Evolutionary conservation across 2,797 vertebrate species (phyloP).

Genomic region (Paguma larvata): DNA sequence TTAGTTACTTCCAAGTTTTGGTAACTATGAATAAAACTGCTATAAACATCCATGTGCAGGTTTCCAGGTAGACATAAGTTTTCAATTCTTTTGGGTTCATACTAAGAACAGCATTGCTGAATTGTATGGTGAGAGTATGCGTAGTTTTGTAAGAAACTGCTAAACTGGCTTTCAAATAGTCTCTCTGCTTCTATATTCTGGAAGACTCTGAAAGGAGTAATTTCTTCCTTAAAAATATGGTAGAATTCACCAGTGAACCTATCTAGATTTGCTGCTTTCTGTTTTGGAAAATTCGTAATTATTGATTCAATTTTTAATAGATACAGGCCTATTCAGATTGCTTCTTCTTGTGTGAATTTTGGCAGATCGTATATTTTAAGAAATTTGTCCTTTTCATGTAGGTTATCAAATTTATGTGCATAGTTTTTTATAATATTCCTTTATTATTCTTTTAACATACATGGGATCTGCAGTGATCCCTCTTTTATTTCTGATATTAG

Average conservation of each 20-base stretch:
- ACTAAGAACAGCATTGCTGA: not conserved
- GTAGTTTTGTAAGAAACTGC: not conserved
- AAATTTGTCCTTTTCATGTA: not conserved
- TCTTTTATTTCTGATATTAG: not conserved
- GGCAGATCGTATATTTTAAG: not conserved
- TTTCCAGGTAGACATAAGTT: not conserved
- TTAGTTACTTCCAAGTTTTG: not conserved
- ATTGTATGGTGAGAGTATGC: not conserved
- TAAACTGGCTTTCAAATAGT: not conserved
- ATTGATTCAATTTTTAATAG: not conserved
- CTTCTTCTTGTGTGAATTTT: not conserved
- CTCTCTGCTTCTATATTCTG: not conserved
- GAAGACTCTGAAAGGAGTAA: not conserved
- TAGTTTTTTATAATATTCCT: not conserved
- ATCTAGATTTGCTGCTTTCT: not conserved
- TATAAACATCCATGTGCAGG: not conserved
- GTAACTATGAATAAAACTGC: not conserved
- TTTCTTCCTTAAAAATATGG: not conserved
- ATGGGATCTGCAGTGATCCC: not conserved
- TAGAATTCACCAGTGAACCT: not conserved
- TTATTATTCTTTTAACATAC: not conserved
- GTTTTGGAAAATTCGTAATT: not conserved
- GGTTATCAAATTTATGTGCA: not conserved
- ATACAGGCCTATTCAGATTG: not conserved
- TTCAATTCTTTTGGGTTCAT: not conserved